A percentile compares a stretch with the other conserved stretches of the same genome.
Evolutionary conservation across 2,888 invertebrate species (phyloP).

Genomic region (Microplitis deprimator): DNA sequence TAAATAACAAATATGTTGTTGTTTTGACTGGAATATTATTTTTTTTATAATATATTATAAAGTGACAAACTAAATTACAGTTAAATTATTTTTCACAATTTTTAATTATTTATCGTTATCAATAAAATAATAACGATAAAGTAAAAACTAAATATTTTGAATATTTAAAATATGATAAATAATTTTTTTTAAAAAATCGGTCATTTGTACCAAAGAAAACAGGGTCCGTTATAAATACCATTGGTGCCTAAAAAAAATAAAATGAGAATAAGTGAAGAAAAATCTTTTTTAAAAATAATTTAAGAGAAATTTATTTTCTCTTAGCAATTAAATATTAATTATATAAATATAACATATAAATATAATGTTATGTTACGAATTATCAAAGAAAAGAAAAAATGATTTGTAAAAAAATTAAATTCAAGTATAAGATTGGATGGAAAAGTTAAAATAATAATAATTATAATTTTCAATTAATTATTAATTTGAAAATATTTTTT

Average conservation of each 20-base stretch:
- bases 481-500: not conserved
- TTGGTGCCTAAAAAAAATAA: constrained; percentile 69
- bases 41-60: constrained; percentile 5
- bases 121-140: too few species aligned
- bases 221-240: constrained; percentile 67
- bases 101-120: too few species aligned
- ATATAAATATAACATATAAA: constrained; percentile 41
- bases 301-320: constrained; percentile 58
- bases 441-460: not conserved
- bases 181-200: constrained; percentile 59
- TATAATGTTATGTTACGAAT: constrained; percentile 56
- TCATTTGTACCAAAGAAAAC: constrained; percentile 72
- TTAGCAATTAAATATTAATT: constrained; percentile 52
- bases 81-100: constrained; percentile 15
- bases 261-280: constrained; percentile 47
- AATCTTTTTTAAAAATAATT: constrained; percentile 45
- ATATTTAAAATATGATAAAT: constrained; percentile 8
- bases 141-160: not conserved
- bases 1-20: constrained; percentile 7
- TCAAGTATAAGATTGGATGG: not conserved
- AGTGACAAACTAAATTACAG: constrained; percentile 19
- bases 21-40: not conserved
- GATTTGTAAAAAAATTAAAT: constrained; percentile 64
- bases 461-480: not conserved
- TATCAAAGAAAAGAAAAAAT: constrained; percentile 53